These are phyloP conservation scores for Pseudoatta argentina DNA, from an alignment of 1,140 invertebrate genomes.

Conservation along the genomic window DNA sequence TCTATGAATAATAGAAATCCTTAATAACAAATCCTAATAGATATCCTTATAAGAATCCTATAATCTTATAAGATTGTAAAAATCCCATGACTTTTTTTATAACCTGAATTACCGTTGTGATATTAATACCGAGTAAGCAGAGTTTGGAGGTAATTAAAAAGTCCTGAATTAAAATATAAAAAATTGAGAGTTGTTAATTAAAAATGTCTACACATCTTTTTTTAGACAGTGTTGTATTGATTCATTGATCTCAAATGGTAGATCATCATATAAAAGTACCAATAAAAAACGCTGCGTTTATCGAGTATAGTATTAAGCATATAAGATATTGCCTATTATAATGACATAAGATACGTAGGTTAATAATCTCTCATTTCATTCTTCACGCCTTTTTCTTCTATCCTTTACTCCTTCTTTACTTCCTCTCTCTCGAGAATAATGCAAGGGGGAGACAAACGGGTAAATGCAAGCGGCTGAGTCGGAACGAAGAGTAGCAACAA, in stretches of 20 bases:
- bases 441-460: slow-evolving; percentile 44
- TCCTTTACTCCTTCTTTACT: neutral
- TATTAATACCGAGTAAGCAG: neutral
- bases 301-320: slow-evolving; percentile 56
- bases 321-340: slow-evolving; percentile 15
- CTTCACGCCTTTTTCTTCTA: neutral
- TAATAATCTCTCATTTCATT: slow-evolving; percentile 59
- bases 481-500: slow-evolving; percentile 82
- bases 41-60: too few relatives aligned
- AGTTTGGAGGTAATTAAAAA: neutral
- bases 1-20: too few relatives aligned
- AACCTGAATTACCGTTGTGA: neutral
- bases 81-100: neutral
- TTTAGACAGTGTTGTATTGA: neutral
- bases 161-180: neutral
- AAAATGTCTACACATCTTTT: neutral
- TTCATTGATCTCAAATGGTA: neutral
- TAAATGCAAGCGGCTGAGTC: slow-evolving; percentile 44
- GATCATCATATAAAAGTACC: neutral
- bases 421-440: slow-evolving; percentile 9
- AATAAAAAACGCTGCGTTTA: slow-evolving; percentile 51
- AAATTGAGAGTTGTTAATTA: neutral
- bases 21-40: too few relatives aligned
- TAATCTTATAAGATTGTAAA: neutral
- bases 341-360: slow-evolving; percentile 19